A percentile compares a stretch with the other conserved stretches of the same genome.
Evolutionary conservation across 2,797 vertebrate genomes (phyloP).

Genomic region (Lepidocolaptes lacrymiger): DNA sequence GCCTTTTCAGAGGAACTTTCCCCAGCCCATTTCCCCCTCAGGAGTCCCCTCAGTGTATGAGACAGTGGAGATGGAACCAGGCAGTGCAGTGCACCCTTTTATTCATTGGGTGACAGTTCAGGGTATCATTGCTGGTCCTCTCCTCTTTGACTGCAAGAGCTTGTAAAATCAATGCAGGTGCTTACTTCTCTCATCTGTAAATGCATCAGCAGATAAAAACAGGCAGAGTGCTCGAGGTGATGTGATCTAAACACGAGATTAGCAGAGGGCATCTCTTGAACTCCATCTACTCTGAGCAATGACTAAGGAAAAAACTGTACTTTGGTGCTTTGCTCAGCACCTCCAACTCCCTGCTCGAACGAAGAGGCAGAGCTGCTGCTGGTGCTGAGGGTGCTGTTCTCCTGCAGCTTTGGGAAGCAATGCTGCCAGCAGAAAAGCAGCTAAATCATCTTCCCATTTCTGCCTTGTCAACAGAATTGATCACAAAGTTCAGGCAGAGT

Average conservation of each 20-base stretch:
- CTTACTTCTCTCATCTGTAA: neutral
- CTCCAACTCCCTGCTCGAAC: neutral
- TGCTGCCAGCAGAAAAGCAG: neutral
- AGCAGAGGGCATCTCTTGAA: neutral
- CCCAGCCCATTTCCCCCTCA: neutral
- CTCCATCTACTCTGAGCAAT: neutral
- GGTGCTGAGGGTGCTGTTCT: neutral
- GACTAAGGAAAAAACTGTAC: neutral
- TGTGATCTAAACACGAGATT: neutral
- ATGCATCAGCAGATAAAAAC: neutral
- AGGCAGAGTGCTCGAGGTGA: neutral
- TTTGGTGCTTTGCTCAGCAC: neutral
- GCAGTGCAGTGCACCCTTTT: neutral
- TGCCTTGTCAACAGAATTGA: neutral
- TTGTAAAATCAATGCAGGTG: neutral
- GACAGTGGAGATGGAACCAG: neutral
- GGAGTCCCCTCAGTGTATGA: fast-evolving
- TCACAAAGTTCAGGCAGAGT: neutral
- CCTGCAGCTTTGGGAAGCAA: neutral
- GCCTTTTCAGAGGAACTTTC: neutral
- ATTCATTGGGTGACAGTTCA: neutral
- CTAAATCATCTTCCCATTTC: neutral
- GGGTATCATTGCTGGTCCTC: neutral
- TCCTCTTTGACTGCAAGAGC: neutral
- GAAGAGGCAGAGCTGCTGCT: neutral